These are phyloP conservation scores for Nautilus pompilius DNA, from an alignment of 1,140 invertebrate species.

Conservation along the genomic window DNA sequence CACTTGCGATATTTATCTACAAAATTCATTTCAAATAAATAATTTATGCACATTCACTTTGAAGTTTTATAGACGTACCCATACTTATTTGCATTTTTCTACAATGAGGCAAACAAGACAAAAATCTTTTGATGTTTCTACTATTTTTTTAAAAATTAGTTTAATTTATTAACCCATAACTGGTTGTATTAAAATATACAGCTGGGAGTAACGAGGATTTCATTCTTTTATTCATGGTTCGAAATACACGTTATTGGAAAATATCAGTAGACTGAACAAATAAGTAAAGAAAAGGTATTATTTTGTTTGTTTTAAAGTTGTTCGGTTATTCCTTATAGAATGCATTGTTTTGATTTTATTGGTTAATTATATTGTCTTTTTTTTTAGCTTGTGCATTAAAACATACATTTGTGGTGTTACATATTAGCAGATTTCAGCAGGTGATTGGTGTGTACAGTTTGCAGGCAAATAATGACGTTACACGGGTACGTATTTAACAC, in stretches of 20 bases:
- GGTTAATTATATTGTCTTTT: conserved; percentile 2
- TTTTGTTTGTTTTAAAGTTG: neutral
- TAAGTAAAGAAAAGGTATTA: neutral
- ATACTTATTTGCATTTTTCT: too few species aligned
- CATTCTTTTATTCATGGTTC: neutral
- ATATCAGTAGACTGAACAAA: neutral
- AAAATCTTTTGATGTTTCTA: too few species aligned
- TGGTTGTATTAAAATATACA: too few species aligned
- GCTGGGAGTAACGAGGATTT: too few species aligned
- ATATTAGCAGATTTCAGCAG: conserved; percentile 63
- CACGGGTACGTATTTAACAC: conserved; percentile 57
- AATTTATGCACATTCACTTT: too few species aligned
- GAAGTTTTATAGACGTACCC: too few species aligned
- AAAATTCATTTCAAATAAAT: too few species aligned
- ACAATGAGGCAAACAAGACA: too few species aligned
- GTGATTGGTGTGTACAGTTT: conserved; percentile 63
- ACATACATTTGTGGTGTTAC: conserved; percentile 62
- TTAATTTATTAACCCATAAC: too few species aligned
- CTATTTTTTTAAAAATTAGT: too few species aligned
- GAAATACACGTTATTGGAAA: neutral
- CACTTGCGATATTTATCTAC: too few species aligned
- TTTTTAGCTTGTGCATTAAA: conserved; percentile 59
- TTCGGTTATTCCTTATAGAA: too few species aligned
- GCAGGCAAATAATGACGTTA: conserved; percentile 58
- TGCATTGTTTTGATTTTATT: neutral